Percentiles rank a stretch among this genome's conserved stretches.
phyloP scores from a whole-genome alignment of 1,140 invertebrate species.

The Drosophila kohkoa region DNA sequence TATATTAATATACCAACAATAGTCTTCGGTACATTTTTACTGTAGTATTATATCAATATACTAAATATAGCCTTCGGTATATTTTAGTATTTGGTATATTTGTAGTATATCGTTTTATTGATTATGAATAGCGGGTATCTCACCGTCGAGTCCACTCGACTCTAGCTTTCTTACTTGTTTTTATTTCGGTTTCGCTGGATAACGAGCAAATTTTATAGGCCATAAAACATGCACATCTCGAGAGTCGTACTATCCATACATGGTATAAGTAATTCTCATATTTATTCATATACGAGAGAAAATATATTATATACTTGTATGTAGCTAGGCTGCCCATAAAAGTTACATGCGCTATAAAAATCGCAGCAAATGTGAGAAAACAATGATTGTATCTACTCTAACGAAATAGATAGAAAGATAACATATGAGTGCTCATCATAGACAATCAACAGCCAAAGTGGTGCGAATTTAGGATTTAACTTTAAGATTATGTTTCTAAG shows the following conservation, averaged over 20 bases:
- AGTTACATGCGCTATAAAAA: slow-evolving; percentile 28
- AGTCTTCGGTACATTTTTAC: too few relatives aligned
- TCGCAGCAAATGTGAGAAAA: slow-evolving; percentile 35
- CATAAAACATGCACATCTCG: slow-evolving; percentile 27
- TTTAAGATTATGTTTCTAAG: too few relatives aligned
- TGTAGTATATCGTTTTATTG: too few relatives aligned
- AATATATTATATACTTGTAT: not conserved
- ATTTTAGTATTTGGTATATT: too few relatives aligned
- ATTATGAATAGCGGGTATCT: not conserved
- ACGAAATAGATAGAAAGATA: not conserved
- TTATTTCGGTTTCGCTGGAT: slow-evolving; percentile 25
- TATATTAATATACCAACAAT: too few relatives aligned
- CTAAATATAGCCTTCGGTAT: too few relatives aligned
- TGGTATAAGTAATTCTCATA: slow-evolving; percentile 33
- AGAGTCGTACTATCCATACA: not conserved
- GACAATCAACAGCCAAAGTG: not conserved
- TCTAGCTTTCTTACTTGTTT: not conserved
- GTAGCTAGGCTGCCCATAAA: slow-evolving; percentile 20
- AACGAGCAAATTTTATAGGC: slow-evolving; percentile 53
- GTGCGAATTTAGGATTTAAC: not conserved
- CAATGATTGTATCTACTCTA: slow-evolving; percentile 25
- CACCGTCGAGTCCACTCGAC: not conserved
- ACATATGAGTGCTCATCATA: not conserved
- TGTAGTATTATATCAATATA: too few relatives aligned
- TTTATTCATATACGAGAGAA: slow-evolving; percentile 4